Percentiles rank a stretch among this genome's conserved stretches.
Evolutionary conservation across 2,888 invertebrate genomes (phyloP).

Genomic region (Trachelus tabidus): DNA sequence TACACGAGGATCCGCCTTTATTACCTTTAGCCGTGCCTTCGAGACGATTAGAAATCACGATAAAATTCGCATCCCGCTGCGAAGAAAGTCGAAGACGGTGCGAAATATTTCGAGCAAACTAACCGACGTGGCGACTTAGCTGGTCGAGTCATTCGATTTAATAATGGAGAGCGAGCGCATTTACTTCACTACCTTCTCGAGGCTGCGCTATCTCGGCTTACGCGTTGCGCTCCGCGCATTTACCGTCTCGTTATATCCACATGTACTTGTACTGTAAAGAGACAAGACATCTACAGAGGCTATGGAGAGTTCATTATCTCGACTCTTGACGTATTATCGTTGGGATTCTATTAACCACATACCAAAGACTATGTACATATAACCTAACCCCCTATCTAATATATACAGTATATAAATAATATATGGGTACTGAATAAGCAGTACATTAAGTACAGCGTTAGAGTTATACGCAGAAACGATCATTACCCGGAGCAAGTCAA

Average conservation of each 20-base stretch:
- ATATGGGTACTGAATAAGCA: neutral
- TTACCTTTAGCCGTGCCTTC: neutral
- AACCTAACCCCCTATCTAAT: neutral
- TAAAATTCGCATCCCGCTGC: constrained; percentile 32
- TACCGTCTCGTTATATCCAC: neutral
- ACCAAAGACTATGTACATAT: neutral
- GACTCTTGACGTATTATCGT: neutral
- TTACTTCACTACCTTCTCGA: neutral
- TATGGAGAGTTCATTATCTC: constrained; percentile 1
- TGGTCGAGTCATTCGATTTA: constrained; percentile 40
- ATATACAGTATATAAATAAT: neutral
- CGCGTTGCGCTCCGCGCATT: neutral
- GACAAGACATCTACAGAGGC: neutral
- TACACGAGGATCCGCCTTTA: neutral
- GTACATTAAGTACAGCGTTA: neutral
- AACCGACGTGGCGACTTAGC: constrained; percentile 10
- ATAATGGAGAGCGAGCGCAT: constrained; percentile 28
- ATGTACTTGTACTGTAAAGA: neutral
- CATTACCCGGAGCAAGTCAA: neutral
- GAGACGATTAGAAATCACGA: constrained; percentile 11
- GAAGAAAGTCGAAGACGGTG: constrained; percentile 30
- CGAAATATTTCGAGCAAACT: constrained; percentile 7
- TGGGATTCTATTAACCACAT: neutral
- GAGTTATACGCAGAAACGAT: neutral
- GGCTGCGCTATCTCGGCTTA: neutral